Evolutionary conservation across 2,113 vertebrate genomes (phyloP).

Genomic region (Bufo gargarizans): DNA sequence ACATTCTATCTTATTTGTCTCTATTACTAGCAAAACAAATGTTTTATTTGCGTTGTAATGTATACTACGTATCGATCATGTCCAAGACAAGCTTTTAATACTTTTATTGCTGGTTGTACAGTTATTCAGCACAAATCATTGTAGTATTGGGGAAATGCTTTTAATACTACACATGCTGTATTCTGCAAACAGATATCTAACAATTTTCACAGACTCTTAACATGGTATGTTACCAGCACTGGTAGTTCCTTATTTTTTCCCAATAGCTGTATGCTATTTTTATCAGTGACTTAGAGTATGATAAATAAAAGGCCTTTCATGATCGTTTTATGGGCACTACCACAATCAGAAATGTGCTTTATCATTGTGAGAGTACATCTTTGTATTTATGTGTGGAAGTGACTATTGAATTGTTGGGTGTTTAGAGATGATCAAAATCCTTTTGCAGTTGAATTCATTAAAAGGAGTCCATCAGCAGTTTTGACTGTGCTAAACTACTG

Average conservation of each 20-base stretch:
- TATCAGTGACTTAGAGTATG: no score
- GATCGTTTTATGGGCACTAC: no score
- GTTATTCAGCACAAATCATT: not conserved
- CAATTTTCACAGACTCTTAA: not conserved
- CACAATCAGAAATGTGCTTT: no score
- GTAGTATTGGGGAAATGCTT: not conserved
- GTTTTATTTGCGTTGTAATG: slow-evolving; percentile 37
- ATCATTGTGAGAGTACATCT: no score
- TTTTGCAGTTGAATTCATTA: no score
- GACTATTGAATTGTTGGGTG: no score
- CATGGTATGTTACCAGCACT: not conserved
- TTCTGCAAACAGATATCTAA: not conserved
- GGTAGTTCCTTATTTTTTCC: not conserved
- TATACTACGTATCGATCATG: slow-evolving; percentile 19
- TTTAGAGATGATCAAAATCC: no score
- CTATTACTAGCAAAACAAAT: slow-evolving; percentile 44
- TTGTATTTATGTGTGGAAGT: no score
- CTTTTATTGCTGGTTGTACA: not conserved
- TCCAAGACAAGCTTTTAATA: not conserved
- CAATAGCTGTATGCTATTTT: no score
- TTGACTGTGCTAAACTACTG: no score
- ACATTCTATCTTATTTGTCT: slow-evolving; percentile 29
- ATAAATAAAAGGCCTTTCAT: no score
- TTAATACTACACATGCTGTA: not conserved
- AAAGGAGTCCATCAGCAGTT: no score